Evolutionary conservation across 1,140 invertebrate species (phyloP), one percentile per base, ranked within the genome.

Genomic region (Gonioctena quinquepunctata): DNA sequence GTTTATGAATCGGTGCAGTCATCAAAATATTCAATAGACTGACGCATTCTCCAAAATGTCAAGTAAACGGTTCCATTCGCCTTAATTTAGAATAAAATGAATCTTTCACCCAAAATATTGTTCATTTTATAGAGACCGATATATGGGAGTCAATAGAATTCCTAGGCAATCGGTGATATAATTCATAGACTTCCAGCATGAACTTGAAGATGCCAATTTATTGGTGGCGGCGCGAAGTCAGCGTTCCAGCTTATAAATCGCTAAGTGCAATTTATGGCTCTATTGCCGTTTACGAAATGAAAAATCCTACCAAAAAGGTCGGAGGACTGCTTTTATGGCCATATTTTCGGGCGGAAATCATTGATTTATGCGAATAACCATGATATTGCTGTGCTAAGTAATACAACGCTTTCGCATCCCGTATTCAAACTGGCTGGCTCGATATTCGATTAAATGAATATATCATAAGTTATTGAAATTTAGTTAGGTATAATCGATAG

Each of bases 321-420:
- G 11, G 0, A 11, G 16, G 21, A 4, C n/a, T 25, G 56, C 56
- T 26, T 59, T 59, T 23, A 59, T n/a, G 0, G 21, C 56, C 56
- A 59, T 25, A 28, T 59, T 59, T 59, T 28, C 56, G 5, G 2
- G 23, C 25, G 2, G n/a, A 13, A 26, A 25, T 22, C n/a, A n/a
- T 59, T 59, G 56, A 59, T 59, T 59, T 59, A 59, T 59, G 56
- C 25, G 56, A 59, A 22, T 59, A 25, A 16, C 23, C 26, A 11
- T n/a, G 25, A 59, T 59, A 25, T 59, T 59, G 56, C 56, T 59
- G 56, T 25, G 21, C 25, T 26, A 22, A 26, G 21, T 42, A 42
- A 42, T 42, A 42, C 16, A 42, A 42, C 8, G 33, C 3, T 42
- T 42, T 42, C 16, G 33, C 11, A 42, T 42, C 16, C 33, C 16